Evolutionary conservation across 1,140 invertebrate species (phyloP), one percentile per base, ranked within the genome.

Genomic region (Drosophila saltans): DNA sequence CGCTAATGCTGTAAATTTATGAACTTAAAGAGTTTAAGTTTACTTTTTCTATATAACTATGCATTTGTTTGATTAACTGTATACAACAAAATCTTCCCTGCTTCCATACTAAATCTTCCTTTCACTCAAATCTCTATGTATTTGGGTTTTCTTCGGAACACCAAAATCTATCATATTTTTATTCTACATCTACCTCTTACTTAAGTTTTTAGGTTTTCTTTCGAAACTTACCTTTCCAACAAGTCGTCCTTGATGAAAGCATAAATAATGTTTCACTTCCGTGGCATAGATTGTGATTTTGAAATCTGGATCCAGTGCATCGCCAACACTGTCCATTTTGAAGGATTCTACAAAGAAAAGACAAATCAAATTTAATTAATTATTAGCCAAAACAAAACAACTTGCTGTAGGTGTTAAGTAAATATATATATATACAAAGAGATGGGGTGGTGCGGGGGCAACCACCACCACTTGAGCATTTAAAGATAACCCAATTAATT

Each of bases 401-500:
- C 40, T 59, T 62, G 28, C 10, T 40, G 65, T 65, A 61, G 64
- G 30, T 71, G 40, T 69, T 83, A 71, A 70, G 64, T 81, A 89
- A 89, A 90, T 75, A 61, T 72, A 74, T 82, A 30, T 52, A 48
- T 48, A 16, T 5, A 36, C 45, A 69, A 68, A 45, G 58, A 10
- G 52, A 21, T 36, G 33, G 2, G 36, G 5, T 40, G 52, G 52
- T n/a, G 41, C 28, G 60, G 61, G 24, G n/a, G 21, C 2, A 48
- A 55, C 75, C 74, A 82, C 83, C 88, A 55, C 75, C 74, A 82
- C 83, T 86, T 69, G 56, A 88, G 62, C 73, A 55, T 58, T 48
- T 24, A 36, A 67, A 84, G 84, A 89, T 89, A 89, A 89, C 84
- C 84, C 84, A 89, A 89, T 89, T 90, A 89, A 90, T 81, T 84